A percentile compares a stretch with the other conserved stretches of the same genome.
Evolutionary conservation across 2,113 vertebrate species (phyloP).

Genomic region (Tyrannus savana): DNA sequence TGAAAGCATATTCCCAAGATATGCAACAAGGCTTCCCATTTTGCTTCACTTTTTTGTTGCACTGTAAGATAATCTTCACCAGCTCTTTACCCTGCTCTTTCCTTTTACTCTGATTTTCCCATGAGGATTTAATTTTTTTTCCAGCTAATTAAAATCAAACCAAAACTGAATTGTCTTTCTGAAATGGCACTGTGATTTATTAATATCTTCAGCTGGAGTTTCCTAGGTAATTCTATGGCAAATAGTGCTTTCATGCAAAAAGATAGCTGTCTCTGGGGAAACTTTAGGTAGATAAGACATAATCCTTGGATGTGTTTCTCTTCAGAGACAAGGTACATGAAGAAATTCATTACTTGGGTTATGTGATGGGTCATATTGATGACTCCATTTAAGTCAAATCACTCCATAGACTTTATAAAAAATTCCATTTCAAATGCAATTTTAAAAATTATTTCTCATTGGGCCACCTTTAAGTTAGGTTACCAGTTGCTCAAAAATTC

Average conservation of each 20-base stretch:
- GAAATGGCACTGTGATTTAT: neutral
- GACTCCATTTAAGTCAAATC: slow-evolving; percentile 1
- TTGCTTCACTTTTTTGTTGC: neutral
- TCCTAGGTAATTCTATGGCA: neutral
- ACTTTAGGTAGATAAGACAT: neutral
- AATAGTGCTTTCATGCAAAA: neutral
- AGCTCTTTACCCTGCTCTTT: neutral
- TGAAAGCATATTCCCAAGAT: neutral
- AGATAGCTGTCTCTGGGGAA: neutral
- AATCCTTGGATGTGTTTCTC: neutral
- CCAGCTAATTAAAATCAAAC: neutral
- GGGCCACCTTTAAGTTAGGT: neutral
- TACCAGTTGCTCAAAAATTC: neutral
- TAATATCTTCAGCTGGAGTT: neutral
- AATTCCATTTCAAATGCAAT: neutral
- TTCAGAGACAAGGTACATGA: neutral
- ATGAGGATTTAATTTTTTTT: neutral
- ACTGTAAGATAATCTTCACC: neutral
- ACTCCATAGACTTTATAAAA: neutral
- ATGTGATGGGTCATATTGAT: neutral
- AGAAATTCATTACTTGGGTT: slow-evolving; percentile 15
- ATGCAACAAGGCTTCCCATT: neutral
- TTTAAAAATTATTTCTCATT: slow-evolving; percentile 6
- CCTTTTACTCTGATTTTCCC: neutral
- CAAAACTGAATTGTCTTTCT: neutral